Percentiles rank a stretch among this genome's conserved stretches.
These are phyloP conservation scores for Rhea americana DNA, from an alignment of 2,113 vertebrate genomes.

Conservation along the genomic window DNA sequence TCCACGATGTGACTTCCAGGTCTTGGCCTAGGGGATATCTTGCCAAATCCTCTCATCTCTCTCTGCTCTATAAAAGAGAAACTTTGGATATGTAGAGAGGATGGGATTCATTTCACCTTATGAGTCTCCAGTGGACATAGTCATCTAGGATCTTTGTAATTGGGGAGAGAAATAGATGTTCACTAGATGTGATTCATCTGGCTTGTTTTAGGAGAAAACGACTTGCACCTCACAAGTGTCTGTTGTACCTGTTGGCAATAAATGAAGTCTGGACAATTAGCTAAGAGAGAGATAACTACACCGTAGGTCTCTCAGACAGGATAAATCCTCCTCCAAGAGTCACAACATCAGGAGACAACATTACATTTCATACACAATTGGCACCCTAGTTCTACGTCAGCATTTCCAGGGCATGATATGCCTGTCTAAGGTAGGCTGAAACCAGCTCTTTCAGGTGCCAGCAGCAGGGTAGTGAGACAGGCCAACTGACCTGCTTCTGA, in stretches of 20 bases:
- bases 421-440: not conserved
- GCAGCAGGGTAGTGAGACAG: not conserved
- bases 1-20: not conserved
- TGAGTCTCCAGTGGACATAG: conserved; percentile 5
- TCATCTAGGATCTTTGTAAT: conserved; percentile 6
- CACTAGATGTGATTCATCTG: conserved; percentile 39
- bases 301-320: not conserved
- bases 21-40: not conserved
- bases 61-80: not conserved
- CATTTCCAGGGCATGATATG: not conserved
- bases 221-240: not conserved
- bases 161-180: conserved; percentile 33
- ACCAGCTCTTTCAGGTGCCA: not conserved
- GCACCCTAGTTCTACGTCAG: not conserved
- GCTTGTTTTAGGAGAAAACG: conserved; percentile 17
- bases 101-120: not conserved
- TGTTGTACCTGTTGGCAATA: conserved; percentile 4
- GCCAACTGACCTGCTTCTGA: not conserved
- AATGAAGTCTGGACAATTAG: conserved; percentile 52
- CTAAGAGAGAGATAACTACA: not conserved
- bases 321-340: not conserved
- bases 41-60: not conserved
- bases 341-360: not conserved
- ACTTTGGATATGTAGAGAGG: not conserved
- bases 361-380: not conserved